Evolutionary conservation across 2,113 vertebrate genomes (phyloP).

Genomic region (Alligator mississippiensis): DNA sequence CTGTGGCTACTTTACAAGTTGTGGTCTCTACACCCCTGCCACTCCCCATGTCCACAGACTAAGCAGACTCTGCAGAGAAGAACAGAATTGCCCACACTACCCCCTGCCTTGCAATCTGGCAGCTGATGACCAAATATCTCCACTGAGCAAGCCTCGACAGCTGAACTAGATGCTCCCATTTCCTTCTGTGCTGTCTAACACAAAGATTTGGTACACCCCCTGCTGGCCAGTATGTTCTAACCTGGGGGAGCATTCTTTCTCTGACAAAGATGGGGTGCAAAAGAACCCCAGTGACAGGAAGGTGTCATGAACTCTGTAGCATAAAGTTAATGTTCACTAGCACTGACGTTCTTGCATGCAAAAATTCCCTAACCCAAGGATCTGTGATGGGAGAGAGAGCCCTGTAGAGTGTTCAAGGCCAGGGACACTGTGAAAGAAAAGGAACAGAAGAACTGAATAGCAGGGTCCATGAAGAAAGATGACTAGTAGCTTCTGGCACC

Average conservation of each 20-base stretch:
- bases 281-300: background rate
- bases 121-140: background rate
- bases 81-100: background rate
- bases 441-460: background rate
- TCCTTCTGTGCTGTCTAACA: background rate
- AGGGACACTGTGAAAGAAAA: background rate
- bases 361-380: background rate
- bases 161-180: background rate
- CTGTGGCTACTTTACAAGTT: accelerated
- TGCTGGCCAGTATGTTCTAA: background rate
- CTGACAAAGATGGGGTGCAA: background rate
- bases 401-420: background rate
- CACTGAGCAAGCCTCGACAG: background rate
- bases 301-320: background rate
- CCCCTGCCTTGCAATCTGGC: background rate
- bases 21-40: background rate
- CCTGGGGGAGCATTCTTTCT: background rate
- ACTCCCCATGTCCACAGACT: background rate
- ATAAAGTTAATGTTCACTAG: background rate
- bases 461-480: background rate
- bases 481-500: background rate
- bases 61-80: background rate
- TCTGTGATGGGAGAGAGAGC: background rate
- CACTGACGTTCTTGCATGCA: background rate
- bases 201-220: background rate